Evolutionary conservation across 2,797 vertebrate genomes (phyloP), one percentile per base, ranked within the genome.

Genomic region (Etheostoma perlongum): DNA sequence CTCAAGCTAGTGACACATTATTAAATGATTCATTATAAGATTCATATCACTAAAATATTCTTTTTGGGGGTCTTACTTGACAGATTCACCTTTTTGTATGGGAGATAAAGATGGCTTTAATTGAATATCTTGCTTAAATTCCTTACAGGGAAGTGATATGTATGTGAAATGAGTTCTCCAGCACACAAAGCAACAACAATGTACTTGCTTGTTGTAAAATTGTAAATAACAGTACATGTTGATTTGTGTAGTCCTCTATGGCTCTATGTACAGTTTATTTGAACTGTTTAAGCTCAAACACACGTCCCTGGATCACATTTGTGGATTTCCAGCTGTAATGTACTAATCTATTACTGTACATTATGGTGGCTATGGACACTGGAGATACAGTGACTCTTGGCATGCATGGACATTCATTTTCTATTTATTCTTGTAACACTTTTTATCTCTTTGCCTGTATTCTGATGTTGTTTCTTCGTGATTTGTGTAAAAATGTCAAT

Each of bases 1-100:
- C 40, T 70, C 21, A 44, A 36, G 14, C 4, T 60, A 5, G 15
- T 13, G 59, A 44, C 18, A 67, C 60, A 53, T 48, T 3, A 49
- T 63, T 2, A 11, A 14, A 55, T 77, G n/a, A 72, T 52, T 67
- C 7, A 27, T 59, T 23, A 51, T 44, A 46, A 47, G 44, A 66
- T 71, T 64, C 11, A 40, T 65, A 47, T 71, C 53, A 40, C 5
- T 40, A 40, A 19, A 33, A 23, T 58, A 13, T 44, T 27, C 6
- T 52, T 27, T 18, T 6, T 12, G 15, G 4, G 25, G 1, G 8
- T 58, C 7, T 60, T 19, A 30, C n/a, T 53, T 48, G 27, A 54
- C 19, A 44, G 25, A 40, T 30, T 18, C 55, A 30, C 42, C 2
- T 18, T 49, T 65, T 65, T 36, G 19, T 47, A 4, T n/a, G 18